phyloP scores from a whole-genome alignment of 2,888 invertebrate species.

The Eustalomyia histrio region DNA sequence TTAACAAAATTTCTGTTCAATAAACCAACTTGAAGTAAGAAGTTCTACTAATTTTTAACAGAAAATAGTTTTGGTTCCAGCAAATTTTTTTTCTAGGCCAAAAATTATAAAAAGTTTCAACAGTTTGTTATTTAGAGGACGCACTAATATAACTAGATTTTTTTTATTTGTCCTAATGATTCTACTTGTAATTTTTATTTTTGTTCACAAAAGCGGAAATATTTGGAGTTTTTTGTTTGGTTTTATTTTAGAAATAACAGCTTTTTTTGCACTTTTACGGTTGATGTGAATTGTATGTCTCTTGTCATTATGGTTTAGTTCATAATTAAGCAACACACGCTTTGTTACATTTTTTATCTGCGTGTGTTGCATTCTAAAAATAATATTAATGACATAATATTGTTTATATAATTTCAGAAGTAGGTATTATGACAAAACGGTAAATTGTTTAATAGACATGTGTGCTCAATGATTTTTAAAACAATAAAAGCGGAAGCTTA shows the following conservation, averaged over 20 bases:
- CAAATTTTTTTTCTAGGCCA: too few relatives aligned
- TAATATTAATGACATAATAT: conserved; percentile 35
- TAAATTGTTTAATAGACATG: neutral
- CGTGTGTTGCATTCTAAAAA: conserved; percentile 27
- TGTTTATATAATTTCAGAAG: neutral
- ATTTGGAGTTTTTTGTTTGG: neutral
- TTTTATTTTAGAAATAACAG: neutral
- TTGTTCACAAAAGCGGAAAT: conserved; percentile 12
- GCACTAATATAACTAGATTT: too few relatives aligned
- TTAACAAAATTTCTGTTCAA: too few relatives aligned
- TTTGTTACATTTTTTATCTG: conserved; percentile 9
- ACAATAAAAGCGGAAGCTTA: neutral
- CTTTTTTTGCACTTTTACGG: conserved; percentile 27
- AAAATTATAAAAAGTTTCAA: too few relatives aligned
- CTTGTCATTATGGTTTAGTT: conserved; percentile 23
- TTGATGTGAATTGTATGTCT: conserved; percentile 24
- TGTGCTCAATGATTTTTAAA: neutral
- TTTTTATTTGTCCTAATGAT: neutral
- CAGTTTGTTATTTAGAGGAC: too few relatives aligned
- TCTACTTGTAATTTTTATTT: neutral
- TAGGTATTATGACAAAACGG: conserved; percentile 8
- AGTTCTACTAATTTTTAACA: too few relatives aligned
- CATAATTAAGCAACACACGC: conserved; percentile 24
- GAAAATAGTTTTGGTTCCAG: too few relatives aligned
- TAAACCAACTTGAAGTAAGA: too few relatives aligned